phyloP scores from a whole-genome alignment of 2,113 vertebrate genomes.

The Stigmatopora nigra region DNA sequence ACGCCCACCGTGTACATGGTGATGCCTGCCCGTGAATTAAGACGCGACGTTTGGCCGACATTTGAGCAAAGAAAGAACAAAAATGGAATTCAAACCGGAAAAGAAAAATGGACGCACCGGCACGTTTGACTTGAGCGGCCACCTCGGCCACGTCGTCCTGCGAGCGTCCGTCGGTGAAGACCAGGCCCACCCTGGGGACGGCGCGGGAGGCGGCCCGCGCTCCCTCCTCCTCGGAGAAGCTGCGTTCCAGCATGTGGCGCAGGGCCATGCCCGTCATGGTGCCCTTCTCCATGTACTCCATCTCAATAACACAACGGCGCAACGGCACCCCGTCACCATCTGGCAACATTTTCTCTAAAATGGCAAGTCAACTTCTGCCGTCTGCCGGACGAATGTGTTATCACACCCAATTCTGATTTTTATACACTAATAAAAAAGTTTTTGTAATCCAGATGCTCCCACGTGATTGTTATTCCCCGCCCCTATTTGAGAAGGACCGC shows the following conservation, averaged over 20 bases:
- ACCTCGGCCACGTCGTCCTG: constrained; percentile 92
- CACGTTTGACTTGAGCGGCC: constrained; percentile 86
- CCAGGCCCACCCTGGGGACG: constrained; percentile 82
- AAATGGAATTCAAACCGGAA: background rate
- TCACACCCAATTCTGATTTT: too few species aligned
- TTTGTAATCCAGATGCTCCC: too few species aligned
- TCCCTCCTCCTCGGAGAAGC: constrained; percentile 84
- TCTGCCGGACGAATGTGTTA: too few species aligned
- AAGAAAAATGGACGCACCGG: constrained; percentile 63
- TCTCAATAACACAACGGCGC: constrained; percentile 26
- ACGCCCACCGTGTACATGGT: constrained; percentile 95
- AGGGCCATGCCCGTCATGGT: constrained; percentile 95
- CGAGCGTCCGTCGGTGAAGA: constrained; percentile 95
- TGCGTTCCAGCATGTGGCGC: constrained; percentile 93
- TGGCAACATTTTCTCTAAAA: too few species aligned
- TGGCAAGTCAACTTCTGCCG: too few species aligned
- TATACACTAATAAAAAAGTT: too few species aligned
- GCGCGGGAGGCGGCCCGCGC: constrained; percentile 70
- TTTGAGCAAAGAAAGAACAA: background rate
- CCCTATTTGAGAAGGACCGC: too few species aligned
- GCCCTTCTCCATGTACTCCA: constrained; percentile 98
- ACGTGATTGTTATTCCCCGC: too few species aligned
- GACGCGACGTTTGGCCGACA: background rate
- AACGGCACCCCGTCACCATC: too few species aligned
- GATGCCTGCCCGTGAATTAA: constrained; percentile 71